Percentiles rank a stretch among this genome's conserved stretches.
Evolutionary conservation across 2,888 invertebrate species (phyloP).

Genomic region (Biston betularia): DNA sequence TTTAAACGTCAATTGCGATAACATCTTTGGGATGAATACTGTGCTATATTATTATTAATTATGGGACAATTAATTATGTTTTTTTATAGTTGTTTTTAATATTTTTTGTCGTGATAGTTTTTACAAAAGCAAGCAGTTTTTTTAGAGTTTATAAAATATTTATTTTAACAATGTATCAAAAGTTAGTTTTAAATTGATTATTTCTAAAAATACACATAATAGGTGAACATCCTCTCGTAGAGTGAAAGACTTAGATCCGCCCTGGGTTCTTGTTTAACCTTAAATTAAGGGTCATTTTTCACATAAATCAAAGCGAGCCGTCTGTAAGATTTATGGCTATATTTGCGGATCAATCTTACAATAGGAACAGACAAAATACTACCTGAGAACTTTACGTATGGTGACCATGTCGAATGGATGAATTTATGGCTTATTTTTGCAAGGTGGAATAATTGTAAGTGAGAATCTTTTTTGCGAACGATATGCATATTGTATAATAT

Average conservation of each 20-base stretch:
- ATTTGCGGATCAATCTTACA: slow-evolving; percentile 65
- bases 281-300: slow-evolving; percentile 85
- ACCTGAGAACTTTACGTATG: slow-evolving; percentile 63
- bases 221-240: slow-evolving; percentile 56
- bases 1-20: no score
- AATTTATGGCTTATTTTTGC: slow-evolving; percentile 69
- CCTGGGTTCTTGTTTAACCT: slow-evolving; percentile 74
- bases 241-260: slow-evolving; percentile 59
- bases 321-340: slow-evolving; percentile 79
- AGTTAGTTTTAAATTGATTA: slow-evolving; percentile 6
- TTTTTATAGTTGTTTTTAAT: no score
- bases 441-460: slow-evolving; percentile 69
- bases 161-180: not conserved
- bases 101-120: no score
- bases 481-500: not conserved
- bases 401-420: slow-evolving; percentile 58
- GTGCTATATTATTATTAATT: no score
- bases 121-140: not conserved
- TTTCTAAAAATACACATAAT: slow-evolving; percentile 59
- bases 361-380: slow-evolving; percentile 64
- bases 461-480: slow-evolving; percentile 43
- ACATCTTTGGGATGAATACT: no score
- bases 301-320: slow-evolving; percentile 84
- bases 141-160: not conserved
- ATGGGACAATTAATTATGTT: no score